A percentile compares a stretch with the other conserved stretches of the same genome.
phyloP scores from a whole-genome alignment of 1,140 invertebrate genomes.

The Cydia splendana region DNA sequence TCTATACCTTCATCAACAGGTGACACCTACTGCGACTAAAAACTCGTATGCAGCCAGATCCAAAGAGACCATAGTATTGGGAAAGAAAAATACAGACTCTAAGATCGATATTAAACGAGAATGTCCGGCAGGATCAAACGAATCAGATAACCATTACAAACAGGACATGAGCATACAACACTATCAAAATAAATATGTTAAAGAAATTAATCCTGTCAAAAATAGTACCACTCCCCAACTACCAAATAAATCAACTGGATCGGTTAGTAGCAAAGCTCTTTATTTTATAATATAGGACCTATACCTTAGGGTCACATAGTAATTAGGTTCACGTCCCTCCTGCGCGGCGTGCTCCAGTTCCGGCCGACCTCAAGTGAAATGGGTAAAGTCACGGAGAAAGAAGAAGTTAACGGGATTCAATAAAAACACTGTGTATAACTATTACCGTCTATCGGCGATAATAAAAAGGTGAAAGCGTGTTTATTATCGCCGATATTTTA shows the following conservation, averaged over 20 bases:
- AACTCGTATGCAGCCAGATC: background rate
- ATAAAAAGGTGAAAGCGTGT: too few relatives aligned
- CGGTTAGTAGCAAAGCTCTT: background rate
- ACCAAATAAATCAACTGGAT: background rate
- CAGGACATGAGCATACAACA: background rate
- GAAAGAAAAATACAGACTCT: background rate
- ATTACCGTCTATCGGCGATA: background rate
- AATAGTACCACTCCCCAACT: background rate
- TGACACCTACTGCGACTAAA: background rate
- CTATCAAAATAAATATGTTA: background rate
- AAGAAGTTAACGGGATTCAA: too few relatives aligned
- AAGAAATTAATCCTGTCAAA: background rate
- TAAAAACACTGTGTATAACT: too few relatives aligned
- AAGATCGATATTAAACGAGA: background rate
- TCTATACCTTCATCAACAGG: background rate
- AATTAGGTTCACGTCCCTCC: too few relatives aligned
- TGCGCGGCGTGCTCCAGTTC: too few relatives aligned
- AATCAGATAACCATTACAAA: background rate
- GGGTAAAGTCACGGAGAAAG: too few relatives aligned
- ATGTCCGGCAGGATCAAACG: background rate
- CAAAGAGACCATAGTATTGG: background rate
- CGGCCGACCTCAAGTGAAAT: too few relatives aligned
- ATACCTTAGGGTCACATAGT: background rate
- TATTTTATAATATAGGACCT: background rate
- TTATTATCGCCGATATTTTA: too few relatives aligned